Conservation (phyloP, 2,113 vertebrate genomes). For the Rhizomys pruinosus region DNA sequence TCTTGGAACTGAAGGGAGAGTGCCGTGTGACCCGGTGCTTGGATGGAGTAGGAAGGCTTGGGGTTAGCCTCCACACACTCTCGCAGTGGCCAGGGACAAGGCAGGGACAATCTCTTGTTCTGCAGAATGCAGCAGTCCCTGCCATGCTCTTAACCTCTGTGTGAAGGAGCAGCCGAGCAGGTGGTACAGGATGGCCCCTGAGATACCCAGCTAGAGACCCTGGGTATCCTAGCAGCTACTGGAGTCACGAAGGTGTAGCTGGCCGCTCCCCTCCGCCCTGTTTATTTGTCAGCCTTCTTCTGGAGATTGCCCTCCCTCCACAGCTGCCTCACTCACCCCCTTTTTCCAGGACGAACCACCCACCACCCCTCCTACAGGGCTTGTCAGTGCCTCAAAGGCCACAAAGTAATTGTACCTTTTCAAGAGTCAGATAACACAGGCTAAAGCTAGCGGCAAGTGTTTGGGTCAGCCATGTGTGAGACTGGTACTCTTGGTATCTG, state of each 20-base stretch:
- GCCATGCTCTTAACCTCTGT: not conserved
- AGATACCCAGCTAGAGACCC: not conserved
- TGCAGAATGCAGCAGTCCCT: not conserved
- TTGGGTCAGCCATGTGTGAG: not conserved
- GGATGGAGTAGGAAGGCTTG: not conserved
- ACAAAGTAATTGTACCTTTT: conserved; percentile 11
- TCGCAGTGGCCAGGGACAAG: not conserved
- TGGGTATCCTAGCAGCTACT: not conserved
- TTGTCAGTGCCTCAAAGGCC: conserved; percentile 29
- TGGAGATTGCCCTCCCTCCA: not conserved
- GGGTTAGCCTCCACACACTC: not conserved
- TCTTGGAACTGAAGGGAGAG: not conserved
- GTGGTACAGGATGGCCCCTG: not conserved
- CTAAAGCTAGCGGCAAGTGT: not conserved
- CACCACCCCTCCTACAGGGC: not conserved
- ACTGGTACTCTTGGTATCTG: not conserved
- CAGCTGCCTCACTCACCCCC: not conserved
- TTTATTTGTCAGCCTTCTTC: not conserved
- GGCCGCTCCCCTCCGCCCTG: not conserved
- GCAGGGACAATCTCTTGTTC: not conserved
- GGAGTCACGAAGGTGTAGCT: not conserved
- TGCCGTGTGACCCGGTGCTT: not conserved
- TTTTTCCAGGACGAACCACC: conserved; percentile 1
- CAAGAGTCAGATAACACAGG: not conserved
- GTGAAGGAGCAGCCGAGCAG: not conserved